Conservation (phyloP, 2,797 vertebrate genomes). For the Scleropages formosus region DNA sequence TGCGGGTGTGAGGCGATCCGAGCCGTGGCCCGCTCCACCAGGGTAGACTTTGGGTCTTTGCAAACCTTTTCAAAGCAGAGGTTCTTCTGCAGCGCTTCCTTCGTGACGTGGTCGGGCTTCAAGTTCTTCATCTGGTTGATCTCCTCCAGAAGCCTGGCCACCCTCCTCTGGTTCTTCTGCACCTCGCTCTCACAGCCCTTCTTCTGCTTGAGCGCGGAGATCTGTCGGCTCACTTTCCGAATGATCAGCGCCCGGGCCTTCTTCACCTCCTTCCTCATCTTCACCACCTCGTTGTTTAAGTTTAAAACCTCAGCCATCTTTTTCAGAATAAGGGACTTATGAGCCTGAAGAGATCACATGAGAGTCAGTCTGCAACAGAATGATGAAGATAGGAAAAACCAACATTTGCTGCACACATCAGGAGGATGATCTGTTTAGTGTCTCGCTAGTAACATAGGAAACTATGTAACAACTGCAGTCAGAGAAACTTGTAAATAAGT, state of each 20-base stretch:
- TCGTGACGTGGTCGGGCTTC: constrained; percentile 82
- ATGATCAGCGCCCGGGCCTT: constrained; percentile 80
- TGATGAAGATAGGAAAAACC: background rate
- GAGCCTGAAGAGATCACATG: background rate
- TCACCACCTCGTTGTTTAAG: constrained; percentile 85
- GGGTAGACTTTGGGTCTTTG: constrained; percentile 75
- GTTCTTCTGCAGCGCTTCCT: constrained; percentile 77
- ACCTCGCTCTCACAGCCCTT: constrained; percentile 79
- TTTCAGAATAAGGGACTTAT: background rate
- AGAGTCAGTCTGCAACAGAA: background rate
- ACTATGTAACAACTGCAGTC: too few species aligned
- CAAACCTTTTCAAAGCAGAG: constrained; percentile 83
- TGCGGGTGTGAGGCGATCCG: constrained; percentile 82
- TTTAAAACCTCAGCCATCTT: constrained; percentile 57
- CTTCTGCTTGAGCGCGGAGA: constrained; percentile 77
- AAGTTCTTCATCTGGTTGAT: constrained; percentile 81
- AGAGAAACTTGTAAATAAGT: too few species aligned
- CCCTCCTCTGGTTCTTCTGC: constrained; percentile 82
- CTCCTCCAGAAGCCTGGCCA: constrained; percentile 82
- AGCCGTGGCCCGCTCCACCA: constrained; percentile 77
- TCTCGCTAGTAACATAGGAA: too few species aligned
- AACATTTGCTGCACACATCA: too few species aligned
- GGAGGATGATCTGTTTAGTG: too few species aligned
- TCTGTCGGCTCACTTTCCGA: constrained; percentile 83
- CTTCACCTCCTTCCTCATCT: constrained; percentile 93